A percentile compares a stretch with the other conserved stretches of the same genome.
These are phyloP conservation scores for Scartelaos histophorus DNA, from an alignment of 2,113 vertebrate species.

Conservation along the genomic window DNA sequence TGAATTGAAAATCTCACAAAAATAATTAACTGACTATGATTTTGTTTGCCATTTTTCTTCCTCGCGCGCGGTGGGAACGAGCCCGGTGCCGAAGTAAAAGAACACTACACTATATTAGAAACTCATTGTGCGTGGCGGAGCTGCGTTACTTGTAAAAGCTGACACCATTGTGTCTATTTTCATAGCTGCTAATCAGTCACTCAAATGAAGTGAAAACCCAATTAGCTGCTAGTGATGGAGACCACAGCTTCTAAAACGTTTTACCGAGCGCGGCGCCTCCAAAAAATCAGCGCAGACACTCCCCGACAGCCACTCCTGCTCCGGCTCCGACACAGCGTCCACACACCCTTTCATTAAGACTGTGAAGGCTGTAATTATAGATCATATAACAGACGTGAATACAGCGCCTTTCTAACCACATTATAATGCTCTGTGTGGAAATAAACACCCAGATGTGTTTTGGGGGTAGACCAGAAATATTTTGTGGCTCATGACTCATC, in stretches of 20 bases:
- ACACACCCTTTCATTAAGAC: slow-evolving; percentile 23
- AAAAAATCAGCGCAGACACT: slow-evolving; percentile 16
- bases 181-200: slow-evolving; percentile 35
- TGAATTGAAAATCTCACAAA: too few relatives aligned
- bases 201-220: slow-evolving; percentile 54
- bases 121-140: slow-evolving; percentile 7
- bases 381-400: slow-evolving; percentile 21
- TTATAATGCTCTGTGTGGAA: slow-evolving; percentile 22
- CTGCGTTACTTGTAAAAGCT: slow-evolving; percentile 30
- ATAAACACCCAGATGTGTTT: slow-evolving; percentile 20
- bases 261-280: slow-evolving; percentile 5
- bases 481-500: slow-evolving; percentile 30
- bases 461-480: neutral
- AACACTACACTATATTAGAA: slow-evolving; percentile 14
- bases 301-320: slow-evolving; percentile 7
- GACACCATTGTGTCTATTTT: slow-evolving; percentile 30
- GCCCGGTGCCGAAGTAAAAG: slow-evolving; percentile 14
- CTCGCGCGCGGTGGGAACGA: neutral
- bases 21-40: too few relatives aligned
- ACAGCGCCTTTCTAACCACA: slow-evolving; percentile 16
- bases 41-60: neutral
- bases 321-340: neutral
- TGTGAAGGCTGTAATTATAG: slow-evolving; percentile 26
- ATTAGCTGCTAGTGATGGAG: slow-evolving; percentile 34
- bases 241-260: slow-evolving; percentile 1